phyloP scores from a whole-genome alignment of 2,888 invertebrate species.

The Calliphora vomitoria region DNA sequence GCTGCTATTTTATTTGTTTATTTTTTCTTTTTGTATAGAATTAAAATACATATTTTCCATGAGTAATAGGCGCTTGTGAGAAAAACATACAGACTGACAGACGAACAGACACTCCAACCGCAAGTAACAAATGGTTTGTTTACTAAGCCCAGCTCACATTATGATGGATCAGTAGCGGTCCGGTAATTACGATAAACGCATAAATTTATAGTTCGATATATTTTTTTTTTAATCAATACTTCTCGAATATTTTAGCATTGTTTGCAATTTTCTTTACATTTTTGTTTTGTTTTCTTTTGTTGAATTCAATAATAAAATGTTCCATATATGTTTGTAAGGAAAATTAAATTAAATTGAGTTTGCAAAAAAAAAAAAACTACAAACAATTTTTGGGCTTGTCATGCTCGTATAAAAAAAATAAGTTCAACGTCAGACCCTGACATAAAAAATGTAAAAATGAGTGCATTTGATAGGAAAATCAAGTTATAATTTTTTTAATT shows the following conservation, averaged over 20 bases:
- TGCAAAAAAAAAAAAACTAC: neutral
- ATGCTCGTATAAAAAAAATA: constrained; percentile 7
- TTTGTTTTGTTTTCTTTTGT: constrained; percentile 26
- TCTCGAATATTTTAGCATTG: neutral
- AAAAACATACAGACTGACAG: neutral
- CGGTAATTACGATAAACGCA: constrained; percentile 44
- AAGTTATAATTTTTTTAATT: neutral
- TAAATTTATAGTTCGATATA: constrained; percentile 25
- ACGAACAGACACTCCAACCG: neutral
- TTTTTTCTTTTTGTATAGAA: neutral
- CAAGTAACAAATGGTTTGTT: constrained; percentile 12
- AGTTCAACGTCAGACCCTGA: constrained; percentile 64
- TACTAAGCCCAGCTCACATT: constrained; percentile 16
- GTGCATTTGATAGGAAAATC: constrained; percentile 13
- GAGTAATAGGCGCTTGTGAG: constrained; percentile 49
- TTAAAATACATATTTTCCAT: constrained; percentile 49
- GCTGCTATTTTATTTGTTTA: neutral
- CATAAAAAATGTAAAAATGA: constrained; percentile 22
- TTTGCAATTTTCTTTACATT: constrained; percentile 10
- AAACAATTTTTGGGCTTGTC: constrained; percentile 52
- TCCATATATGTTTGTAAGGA: constrained; percentile 47
- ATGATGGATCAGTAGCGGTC: constrained; percentile 46
- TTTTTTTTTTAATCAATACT: neutral
- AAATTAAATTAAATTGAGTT: constrained; percentile 60
- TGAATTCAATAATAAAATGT: constrained; percentile 45